Conservation (phyloP, 2,113 vertebrate genomes). For the Sardina pilchardus region DNA sequence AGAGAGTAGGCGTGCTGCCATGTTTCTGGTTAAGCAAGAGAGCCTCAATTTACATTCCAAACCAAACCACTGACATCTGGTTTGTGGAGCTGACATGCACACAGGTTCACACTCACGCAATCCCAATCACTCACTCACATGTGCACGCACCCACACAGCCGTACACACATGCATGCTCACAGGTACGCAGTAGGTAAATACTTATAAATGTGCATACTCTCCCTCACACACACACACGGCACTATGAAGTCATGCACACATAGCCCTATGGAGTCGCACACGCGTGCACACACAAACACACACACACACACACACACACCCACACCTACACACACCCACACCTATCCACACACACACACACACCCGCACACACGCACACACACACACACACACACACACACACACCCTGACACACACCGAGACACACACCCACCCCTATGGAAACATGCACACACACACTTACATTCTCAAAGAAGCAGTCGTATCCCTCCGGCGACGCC, state of each 20-base stretch:
- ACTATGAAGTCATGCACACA: too few relatives aligned
- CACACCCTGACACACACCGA: not conserved
- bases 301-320: not conserved
- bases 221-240: not conserved
- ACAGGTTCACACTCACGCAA: not conserved
- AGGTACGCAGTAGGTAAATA: too few relatives aligned
- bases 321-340: not conserved
- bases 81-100: not conserved
- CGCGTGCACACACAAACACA: too few relatives aligned
- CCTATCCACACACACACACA: not conserved
- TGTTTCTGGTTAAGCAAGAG: not conserved
- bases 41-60: not conserved
- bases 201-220: too few relatives aligned
- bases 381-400: not conserved
- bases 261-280: too few relatives aligned
- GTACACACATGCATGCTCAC: not conserved
- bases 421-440: not conserved
- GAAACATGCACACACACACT: conserved; percentile 35
- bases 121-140: not conserved
- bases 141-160: not conserved
- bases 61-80: not conserved
- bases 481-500: conserved; percentile 78
- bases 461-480: conserved; percentile 86
- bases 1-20: not conserved
- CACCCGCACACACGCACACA: not conserved